These are phyloP conservation scores for Ophion ellenae DNA, from an alignment of 2,888 invertebrate genomes.

Conservation along the genomic window DNA sequence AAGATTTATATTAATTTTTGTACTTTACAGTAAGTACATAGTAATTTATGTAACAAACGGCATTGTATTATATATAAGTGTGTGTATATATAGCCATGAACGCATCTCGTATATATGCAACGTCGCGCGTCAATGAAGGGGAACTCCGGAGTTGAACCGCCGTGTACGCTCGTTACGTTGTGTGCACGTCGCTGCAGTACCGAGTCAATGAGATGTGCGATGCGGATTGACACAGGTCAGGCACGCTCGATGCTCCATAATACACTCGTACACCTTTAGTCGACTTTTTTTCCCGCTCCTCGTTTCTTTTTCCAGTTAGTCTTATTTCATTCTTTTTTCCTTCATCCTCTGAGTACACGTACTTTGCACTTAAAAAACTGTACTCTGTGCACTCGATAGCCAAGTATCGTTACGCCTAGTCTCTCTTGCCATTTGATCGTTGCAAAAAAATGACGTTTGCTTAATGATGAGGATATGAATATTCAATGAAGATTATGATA, in stretches of 20 bases:
- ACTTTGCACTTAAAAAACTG: too few relatives aligned
- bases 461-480: too few relatives aligned
- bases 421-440: too few relatives aligned
- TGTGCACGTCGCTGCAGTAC: conserved; percentile 63
- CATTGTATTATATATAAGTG: too few relatives aligned
- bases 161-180: conserved; percentile 59
- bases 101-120: conserved; percentile 46
- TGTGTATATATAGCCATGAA: neutral
- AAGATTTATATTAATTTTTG: too few relatives aligned
- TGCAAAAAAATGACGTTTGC: too few relatives aligned
- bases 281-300: neutral
- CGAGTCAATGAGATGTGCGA: conserved; percentile 61
- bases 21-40: too few relatives aligned
- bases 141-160: conserved; percentile 44
- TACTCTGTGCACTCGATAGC: too few relatives aligned
- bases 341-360: too few relatives aligned
- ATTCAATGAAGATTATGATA: too few relatives aligned
- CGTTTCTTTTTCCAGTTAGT: neutral
- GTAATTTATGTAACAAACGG: too few relatives aligned
- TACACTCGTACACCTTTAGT: conserved; percentile 3
- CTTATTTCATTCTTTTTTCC: neutral
- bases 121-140: conserved; percentile 11
- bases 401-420: too few relatives aligned
- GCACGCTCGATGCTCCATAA: conserved; percentile 44
- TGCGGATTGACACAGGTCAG: conserved; percentile 63